Conservation (phyloP, 2,113 vertebrate species). For the Xiphophorus maculatus region DNA sequence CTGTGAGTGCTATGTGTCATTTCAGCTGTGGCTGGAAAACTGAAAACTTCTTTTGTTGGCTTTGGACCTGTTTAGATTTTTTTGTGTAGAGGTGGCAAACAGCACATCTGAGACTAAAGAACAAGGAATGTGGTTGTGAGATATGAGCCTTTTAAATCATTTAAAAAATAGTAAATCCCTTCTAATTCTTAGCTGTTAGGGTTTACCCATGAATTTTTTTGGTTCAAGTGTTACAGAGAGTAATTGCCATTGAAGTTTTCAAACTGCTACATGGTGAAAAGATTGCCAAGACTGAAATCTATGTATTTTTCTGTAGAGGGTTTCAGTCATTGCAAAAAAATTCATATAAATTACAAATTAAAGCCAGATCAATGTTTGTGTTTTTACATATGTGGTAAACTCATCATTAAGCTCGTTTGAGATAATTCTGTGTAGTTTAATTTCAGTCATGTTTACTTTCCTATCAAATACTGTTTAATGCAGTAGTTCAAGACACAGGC, state of each 20-base stretch:
- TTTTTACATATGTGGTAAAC: neutral
- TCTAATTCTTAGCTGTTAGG: neutral
- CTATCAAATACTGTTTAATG: neutral
- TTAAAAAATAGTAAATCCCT: slow-evolving; percentile 4
- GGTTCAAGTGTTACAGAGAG: slow-evolving; percentile 2
- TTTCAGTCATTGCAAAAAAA: slow-evolving; percentile 1
- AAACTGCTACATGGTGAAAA: neutral
- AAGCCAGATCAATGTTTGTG: neutral
- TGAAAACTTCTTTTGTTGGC: slow-evolving; percentile 31
- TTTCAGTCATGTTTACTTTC: too few relatives aligned
- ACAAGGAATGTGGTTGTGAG: slow-evolving; percentile 36
- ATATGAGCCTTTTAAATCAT: slow-evolving; percentile 21
- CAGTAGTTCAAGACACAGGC: neutral
- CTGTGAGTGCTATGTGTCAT: slow-evolving; percentile 57
- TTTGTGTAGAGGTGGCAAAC: slow-evolving; percentile 11
- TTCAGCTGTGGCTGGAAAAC: slow-evolving; percentile 52
- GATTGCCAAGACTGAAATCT: neutral
- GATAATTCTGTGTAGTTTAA: neutral
- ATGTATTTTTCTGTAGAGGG: slow-evolving; percentile 1
- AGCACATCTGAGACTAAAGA: slow-evolving; percentile 46
- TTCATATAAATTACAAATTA: neutral
- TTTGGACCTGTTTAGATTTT: slow-evolving; percentile 37
- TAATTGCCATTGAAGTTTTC: slow-evolving; percentile 1
- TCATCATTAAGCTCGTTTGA: neutral
- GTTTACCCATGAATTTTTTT: neutral